Conservation (phyloP, 2,888 invertebrate species). For the Lepetodrilus schrolli region DNA sequence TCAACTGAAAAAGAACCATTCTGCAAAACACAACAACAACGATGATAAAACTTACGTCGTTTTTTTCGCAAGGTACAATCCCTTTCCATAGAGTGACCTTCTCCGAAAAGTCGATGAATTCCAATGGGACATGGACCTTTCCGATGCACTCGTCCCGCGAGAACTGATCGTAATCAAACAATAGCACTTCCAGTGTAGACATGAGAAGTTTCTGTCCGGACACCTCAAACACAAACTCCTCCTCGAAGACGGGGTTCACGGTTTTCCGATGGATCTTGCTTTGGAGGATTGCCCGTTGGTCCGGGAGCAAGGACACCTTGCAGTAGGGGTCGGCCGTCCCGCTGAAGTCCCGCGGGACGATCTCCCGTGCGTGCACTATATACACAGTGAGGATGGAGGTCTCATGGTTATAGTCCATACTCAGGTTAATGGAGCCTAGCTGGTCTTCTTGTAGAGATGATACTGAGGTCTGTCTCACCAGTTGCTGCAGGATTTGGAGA, state of each 20-base stretch:
- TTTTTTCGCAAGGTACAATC: conserved; percentile 67
- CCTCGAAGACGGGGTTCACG: conserved; percentile 82
- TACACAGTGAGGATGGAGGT: conserved; percentile 81
- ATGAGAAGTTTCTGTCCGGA: conserved; percentile 75
- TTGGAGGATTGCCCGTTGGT: conserved; percentile 74
- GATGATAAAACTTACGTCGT: conserved; percentile 55
- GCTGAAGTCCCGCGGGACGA: conserved; percentile 66
- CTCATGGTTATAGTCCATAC: conserved; percentile 80
- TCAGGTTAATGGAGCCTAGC: conserved; percentile 81
- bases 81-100: conserved; percentile 80
- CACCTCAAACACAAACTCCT: conserved; percentile 83
- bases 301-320: conserved; percentile 93
- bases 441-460: conserved; percentile 76
- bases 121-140: conserved; percentile 79
- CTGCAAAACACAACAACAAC: too few relatives aligned
- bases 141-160: conserved; percentile 81
- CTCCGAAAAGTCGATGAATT: conserved; percentile 79
- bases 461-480: conserved; percentile 62
- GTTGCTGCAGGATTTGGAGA: conserved; percentile 38
- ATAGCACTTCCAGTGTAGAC: conserved; percentile 80
- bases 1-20: too few relatives aligned
- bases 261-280: conserved; percentile 80
- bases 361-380: conserved; percentile 80
- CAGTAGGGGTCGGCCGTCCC: conserved; percentile 80
- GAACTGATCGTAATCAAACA: conserved; percentile 82